Evolutionary conservation across 1,140 invertebrate species (phyloP).

Genomic region (Neuroterus valhalla): DNA sequence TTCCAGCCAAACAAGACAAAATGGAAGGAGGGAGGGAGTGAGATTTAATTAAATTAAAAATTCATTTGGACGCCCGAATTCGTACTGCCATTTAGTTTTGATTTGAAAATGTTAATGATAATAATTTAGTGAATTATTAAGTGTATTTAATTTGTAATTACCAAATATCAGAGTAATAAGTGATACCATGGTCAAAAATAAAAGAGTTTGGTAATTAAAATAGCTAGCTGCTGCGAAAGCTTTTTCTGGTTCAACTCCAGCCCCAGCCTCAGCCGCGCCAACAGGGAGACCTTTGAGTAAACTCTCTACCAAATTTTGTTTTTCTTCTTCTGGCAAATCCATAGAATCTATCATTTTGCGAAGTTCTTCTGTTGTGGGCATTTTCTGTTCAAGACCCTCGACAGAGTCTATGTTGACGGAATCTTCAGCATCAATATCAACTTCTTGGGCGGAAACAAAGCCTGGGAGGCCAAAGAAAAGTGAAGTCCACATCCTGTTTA

Average conservation of each 20-base stretch:
- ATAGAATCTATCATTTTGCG: constrained; percentile 76
- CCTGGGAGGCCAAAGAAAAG: constrained; percentile 27
- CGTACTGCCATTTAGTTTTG: no score
- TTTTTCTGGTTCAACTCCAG: constrained; percentile 52
- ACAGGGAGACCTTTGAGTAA: constrained; percentile 60
- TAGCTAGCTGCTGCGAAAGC: constrained; percentile 33
- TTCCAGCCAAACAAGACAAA: no score
- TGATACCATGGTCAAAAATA: constrained; percentile 57
- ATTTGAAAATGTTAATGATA: no score
- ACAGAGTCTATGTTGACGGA: constrained; percentile 35
- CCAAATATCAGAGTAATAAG: constrained; percentile 63
- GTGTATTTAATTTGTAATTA: constrained; percentile 50
- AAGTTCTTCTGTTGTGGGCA: constrained; percentile 75
- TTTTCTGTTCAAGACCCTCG: constrained; percentile 52
- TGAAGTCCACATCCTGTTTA: constrained; percentile 44
- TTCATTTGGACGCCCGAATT: no score
- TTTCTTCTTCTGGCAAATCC: constrained; percentile 76
- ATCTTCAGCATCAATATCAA: constrained; percentile 8
- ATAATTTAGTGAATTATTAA: no score
- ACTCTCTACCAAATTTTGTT: constrained; percentile 72
- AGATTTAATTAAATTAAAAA: no score
- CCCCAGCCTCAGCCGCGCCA: constrained; percentile 51
- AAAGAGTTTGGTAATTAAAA: constrained; percentile 49
- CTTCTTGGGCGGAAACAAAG: constrained; percentile 28
- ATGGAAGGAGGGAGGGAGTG: no score